Conservation (phyloP, 1,140 invertebrate species). For the Muscidifurax raptorellus region DNA sequence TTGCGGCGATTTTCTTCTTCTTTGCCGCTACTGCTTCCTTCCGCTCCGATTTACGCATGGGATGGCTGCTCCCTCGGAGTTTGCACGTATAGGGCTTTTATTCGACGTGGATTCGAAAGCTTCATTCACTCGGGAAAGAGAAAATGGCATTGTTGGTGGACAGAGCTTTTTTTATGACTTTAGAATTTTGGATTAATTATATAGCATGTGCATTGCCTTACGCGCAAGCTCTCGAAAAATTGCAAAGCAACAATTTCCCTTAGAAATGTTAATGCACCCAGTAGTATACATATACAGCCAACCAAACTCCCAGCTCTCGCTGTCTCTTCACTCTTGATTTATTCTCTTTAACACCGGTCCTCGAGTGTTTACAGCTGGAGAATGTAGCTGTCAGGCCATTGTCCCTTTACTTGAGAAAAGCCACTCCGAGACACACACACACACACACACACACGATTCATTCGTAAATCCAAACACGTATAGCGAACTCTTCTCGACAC, state of each 20-base stretch:
- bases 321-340: neutral
- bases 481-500: neutral
- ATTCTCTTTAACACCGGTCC: neutral
- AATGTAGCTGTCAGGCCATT: neutral
- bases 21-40: neutral
- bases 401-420: neutral
- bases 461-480: neutral
- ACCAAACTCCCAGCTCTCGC: neutral
- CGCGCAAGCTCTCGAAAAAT: neutral
- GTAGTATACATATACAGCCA: too few relatives aligned
- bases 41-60: neutral
- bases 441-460: neutral
- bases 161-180: neutral
- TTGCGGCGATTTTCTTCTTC: neutral
- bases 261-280: neutral
- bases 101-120: neutral
- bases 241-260: neutral
- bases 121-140: conserved; percentile 18
- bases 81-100: neutral
- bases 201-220: too few relatives aligned
- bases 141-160: neutral
- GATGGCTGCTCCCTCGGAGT: too few relatives aligned
- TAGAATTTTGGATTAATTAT: too few relatives aligned
- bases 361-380: neutral
- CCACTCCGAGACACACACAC: too few relatives aligned